Evolutionary conservation across 2,797 vertebrate genomes (phyloP).

Genomic region (Channallabes apus): DNA sequence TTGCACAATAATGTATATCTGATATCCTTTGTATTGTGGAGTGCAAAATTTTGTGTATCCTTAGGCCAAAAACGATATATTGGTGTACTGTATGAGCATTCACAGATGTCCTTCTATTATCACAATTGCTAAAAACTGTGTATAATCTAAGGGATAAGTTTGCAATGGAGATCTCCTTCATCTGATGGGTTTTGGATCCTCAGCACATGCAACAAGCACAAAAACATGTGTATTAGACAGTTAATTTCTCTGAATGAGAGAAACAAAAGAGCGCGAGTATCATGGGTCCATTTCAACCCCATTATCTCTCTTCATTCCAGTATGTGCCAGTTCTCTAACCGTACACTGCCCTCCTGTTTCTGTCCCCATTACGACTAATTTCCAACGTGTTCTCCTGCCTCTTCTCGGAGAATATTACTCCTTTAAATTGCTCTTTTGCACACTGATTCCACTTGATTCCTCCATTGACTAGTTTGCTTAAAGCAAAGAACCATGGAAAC

Average conservation of each 20-base stretch:
- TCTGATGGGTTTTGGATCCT: not conserved
- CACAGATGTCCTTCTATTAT: not conserved
- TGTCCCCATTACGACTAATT: constrained; percentile 31
- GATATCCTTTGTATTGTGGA: not conserved
- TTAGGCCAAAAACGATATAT: not conserved
- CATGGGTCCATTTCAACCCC: not conserved
- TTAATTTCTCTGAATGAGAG: constrained; percentile 11
- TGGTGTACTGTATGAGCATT: not conserved
- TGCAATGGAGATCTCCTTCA: not conserved
- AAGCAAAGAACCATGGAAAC: constrained; percentile 50
- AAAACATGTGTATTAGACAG: not conserved
- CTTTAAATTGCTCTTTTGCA: constrained; percentile 43
- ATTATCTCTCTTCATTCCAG: not conserved
- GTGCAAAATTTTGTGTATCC: not conserved
- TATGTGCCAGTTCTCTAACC: not conserved
- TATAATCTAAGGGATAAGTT: not conserved
- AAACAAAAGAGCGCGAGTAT: not conserved
- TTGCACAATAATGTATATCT: too few relatives aligned
- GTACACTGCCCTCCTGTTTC: constrained; percentile 18
- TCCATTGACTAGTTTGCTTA: constrained; percentile 51
- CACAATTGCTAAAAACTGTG: not conserved
- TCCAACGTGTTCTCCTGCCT: constrained; percentile 40
- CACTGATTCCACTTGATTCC: constrained; percentile 38
- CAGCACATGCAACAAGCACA: not conserved
- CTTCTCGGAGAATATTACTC: constrained; percentile 15